These are phyloP conservation scores for Lepidurus packardi DNA, from an alignment of 1,140 invertebrate genomes.

Conservation along the genomic window DNA sequence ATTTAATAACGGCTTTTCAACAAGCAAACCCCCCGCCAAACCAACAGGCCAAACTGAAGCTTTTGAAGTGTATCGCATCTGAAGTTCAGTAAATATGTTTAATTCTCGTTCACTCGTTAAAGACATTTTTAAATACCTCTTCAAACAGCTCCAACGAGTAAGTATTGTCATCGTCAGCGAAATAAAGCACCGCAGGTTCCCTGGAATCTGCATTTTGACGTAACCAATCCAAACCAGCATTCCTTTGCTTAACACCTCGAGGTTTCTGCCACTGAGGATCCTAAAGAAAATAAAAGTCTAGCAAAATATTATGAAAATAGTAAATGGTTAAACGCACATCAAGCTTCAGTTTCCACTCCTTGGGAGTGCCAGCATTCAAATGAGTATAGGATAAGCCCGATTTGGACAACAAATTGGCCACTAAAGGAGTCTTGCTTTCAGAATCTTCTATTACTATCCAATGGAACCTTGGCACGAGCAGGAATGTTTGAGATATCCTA, in stretches of 20 bases:
- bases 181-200: constrained; percentile 76
- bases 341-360: constrained; percentile 58
- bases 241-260: constrained; percentile 89
- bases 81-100: constrained; percentile 40
- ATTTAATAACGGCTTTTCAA: constrained; percentile 72
- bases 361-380: constrained; percentile 65
- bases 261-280: constrained; percentile 86
- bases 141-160: constrained; percentile 84
- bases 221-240: constrained; percentile 81
- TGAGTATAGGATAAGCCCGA: constrained; percentile 71
- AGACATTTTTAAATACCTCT: constrained; percentile 56
- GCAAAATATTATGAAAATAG: background rate
- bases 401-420: constrained; percentile 69
- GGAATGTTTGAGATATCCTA: constrained; percentile 81
- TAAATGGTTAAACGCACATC: constrained; percentile 44
- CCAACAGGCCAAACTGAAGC: constrained; percentile 98
- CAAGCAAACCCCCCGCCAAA: constrained; percentile 80
- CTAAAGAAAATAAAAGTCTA: constrained; percentile 39
- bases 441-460: constrained; percentile 95
- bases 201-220: constrained; percentile 55
- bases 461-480: constrained; percentile 80
- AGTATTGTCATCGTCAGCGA: constrained; percentile 98
- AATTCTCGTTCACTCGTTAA: background rate
- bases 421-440: constrained; percentile 63
- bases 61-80: constrained; percentile 73